Evolutionary conservation across 2,888 invertebrate species (phyloP).

Genomic region (Athalia circularis): DNA sequence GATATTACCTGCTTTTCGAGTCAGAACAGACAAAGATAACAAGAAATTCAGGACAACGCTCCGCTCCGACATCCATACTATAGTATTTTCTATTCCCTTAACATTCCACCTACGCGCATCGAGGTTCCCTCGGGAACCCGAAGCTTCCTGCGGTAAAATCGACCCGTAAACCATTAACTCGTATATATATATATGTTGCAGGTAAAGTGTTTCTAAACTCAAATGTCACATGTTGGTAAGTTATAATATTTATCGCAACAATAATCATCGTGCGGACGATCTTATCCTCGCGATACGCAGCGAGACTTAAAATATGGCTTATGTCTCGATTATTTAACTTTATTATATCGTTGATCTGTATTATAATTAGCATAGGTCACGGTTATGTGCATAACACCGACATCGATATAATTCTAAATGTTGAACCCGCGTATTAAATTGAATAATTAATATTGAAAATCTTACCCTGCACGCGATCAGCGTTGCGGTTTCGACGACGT

Average conservation of each 20-base stretch:
- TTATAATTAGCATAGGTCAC: too few relatives aligned
- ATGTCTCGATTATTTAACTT: too few relatives aligned
- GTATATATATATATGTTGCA: background rate
- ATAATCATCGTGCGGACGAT: constrained; percentile 4
- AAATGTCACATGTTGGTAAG: background rate
- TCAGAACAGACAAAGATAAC: constrained; percentile 24
- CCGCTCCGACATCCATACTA: background rate
- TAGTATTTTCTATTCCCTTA: background rate
- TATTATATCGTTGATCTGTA: background rate
- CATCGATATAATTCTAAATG: too few relatives aligned
- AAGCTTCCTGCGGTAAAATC: constrained; percentile 10
- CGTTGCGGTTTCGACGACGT: background rate
- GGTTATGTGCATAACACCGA: too few relatives aligned
- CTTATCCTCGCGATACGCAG: background rate
- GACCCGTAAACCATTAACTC: constrained; percentile 21
- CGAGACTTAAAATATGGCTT: background rate
- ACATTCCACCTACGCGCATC: constrained; percentile 26
- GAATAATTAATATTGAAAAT: background rate
- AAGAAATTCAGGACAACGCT: constrained; percentile 29
- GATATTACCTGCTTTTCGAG: constrained; percentile 23
- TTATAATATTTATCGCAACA: too few relatives aligned
- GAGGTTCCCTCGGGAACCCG: constrained; percentile 30
- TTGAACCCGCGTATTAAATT: too few relatives aligned
- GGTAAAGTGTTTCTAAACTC: constrained; percentile 5
- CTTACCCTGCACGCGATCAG: constrained; percentile 10